Evolutionary conservation across 2,797 vertebrate species (phyloP).

Genomic region (Myripristis murdjan): DNA sequence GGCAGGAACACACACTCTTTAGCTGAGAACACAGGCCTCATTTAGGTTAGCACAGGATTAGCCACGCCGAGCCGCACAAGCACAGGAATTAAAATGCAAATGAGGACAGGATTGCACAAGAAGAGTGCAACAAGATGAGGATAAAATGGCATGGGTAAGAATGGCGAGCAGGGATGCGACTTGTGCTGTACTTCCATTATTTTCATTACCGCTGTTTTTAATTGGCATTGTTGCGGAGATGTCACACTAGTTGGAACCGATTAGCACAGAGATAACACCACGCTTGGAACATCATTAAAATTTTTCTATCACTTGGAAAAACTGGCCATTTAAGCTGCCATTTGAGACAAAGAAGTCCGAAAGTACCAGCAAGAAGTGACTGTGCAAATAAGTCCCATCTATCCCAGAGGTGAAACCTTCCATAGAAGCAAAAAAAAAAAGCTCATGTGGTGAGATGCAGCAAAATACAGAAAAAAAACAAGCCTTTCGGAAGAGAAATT

Average conservation of each 20-base stretch:
- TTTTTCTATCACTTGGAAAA: constrained; percentile 26
- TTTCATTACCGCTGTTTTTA: constrained; percentile 52
- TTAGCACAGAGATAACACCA: constrained; percentile 12
- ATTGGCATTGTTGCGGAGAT: constrained; percentile 61
- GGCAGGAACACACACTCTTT: constrained; percentile 76
- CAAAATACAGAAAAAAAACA: too few species aligned
- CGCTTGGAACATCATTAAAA: constrained; percentile 18
- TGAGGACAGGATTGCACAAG: constrained; percentile 80
- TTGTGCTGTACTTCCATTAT: constrained; percentile 37
- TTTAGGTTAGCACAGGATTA: constrained; percentile 84
- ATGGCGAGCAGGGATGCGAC: constrained; percentile 43
- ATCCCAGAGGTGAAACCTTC: too few species aligned
- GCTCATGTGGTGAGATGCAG: too few species aligned
- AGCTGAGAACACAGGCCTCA: constrained; percentile 83
- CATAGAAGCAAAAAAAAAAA: too few species aligned
- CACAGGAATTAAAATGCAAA: constrained; percentile 86
- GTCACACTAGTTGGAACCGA: constrained; percentile 54
- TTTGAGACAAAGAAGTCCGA: constrained; percentile 18
- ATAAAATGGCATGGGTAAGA: constrained; percentile 56
- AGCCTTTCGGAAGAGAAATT: too few species aligned
- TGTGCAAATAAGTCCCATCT: too few species aligned
- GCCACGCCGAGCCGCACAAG: constrained; percentile 74
- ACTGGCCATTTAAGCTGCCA: constrained; percentile 32
- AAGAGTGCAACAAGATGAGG: constrained; percentile 75
- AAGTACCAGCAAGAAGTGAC: background rate